These are phyloP conservation scores for Ostrea edulis DNA, from an alignment of 1,140 invertebrate species.

Conservation along the genomic window DNA sequence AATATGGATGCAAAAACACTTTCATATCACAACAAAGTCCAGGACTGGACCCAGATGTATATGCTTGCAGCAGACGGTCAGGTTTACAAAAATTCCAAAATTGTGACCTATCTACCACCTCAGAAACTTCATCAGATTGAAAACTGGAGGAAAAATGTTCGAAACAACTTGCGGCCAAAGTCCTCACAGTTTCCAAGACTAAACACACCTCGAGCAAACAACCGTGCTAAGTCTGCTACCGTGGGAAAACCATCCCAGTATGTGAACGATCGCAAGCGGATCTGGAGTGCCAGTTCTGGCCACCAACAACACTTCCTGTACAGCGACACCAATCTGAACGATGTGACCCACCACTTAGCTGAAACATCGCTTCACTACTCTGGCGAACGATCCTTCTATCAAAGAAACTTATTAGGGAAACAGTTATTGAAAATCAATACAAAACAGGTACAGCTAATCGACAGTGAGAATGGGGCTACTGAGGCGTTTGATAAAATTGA, in stretches of 20 bases:
- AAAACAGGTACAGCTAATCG: conserved; percentile 41
- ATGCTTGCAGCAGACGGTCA: conserved; percentile 54
- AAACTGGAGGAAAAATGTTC: conserved; percentile 56
- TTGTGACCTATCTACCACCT: conserved; percentile 51
- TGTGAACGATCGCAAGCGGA: not conserved
- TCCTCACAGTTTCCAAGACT: conserved; percentile 42
- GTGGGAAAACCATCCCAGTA: not conserved
- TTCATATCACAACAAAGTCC: conserved; percentile 60
- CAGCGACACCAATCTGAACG: conserved; percentile 46
- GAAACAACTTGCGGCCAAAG: conserved; percentile 42
- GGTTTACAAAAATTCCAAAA: conserved; percentile 53
- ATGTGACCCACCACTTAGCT: conserved; percentile 55
- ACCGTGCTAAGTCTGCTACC: conserved; percentile 42
- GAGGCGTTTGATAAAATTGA: conserved; percentile 48
- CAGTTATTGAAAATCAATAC: conserved; percentile 53
- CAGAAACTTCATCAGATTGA: conserved; percentile 59
- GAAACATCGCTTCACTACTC: conserved; percentile 61
- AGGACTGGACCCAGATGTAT: conserved; percentile 52
- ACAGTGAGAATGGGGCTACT: conserved; percentile 37
- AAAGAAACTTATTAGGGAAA: conserved; percentile 40
- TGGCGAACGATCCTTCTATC: conserved; percentile 49
- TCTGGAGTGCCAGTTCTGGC: conserved; percentile 42
- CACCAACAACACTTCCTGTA: not conserved
- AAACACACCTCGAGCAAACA: conserved; percentile 40
- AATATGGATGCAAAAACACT: conserved; percentile 61